A percentile compares a stretch with the other conserved stretches of the same genome.
Conservation (phyloP, 2,113 vertebrate species). For the Eira barbara region DNA sequence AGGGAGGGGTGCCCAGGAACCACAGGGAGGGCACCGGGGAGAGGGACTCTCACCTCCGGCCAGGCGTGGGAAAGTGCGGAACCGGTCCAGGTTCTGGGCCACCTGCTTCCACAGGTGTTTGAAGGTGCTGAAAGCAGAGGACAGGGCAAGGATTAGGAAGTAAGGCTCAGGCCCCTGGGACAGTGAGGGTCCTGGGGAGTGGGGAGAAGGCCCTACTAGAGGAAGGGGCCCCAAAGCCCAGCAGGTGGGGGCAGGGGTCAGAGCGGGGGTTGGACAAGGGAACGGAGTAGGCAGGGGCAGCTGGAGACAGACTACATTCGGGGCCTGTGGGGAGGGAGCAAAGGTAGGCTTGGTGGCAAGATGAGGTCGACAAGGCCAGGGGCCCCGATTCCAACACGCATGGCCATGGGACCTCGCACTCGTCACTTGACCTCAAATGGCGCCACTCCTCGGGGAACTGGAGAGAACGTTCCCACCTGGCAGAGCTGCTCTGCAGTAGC, state of each 20-base stretch:
- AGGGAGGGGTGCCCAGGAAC: no score
- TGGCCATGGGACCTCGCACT: not conserved
- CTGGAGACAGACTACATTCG: not conserved
- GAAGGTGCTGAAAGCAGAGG: slow-evolving; percentile 88
- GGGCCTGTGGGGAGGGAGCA: accelerated
- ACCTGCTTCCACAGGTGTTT: slow-evolving; percentile 96
- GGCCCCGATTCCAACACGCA: not conserved
- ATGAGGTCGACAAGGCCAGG: accelerated
- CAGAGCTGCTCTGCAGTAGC: no score
- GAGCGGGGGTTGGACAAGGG: no score
- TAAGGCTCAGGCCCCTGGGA: accelerated
- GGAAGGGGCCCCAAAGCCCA: not conserved
- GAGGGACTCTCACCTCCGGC: slow-evolving; percentile 87
- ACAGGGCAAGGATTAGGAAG: not conserved
- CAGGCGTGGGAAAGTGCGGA: slow-evolving; percentile 92
- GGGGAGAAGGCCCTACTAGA: not conserved
- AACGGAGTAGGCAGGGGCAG: not conserved
- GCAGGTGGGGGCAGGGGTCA: not conserved
- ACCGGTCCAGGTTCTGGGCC: slow-evolving; percentile 92
- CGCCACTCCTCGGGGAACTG: not conserved
- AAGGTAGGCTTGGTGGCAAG: accelerated
- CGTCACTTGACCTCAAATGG: not conserved
- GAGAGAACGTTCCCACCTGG: accelerated
- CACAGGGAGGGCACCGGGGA: accelerated
- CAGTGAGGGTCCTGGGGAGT: not conserved